Percentiles rank a stretch among this genome's conserved stretches.
phyloP scores from a whole-genome alignment of 2,888 invertebrate genomes.

The Nysson spinosus region DNA sequence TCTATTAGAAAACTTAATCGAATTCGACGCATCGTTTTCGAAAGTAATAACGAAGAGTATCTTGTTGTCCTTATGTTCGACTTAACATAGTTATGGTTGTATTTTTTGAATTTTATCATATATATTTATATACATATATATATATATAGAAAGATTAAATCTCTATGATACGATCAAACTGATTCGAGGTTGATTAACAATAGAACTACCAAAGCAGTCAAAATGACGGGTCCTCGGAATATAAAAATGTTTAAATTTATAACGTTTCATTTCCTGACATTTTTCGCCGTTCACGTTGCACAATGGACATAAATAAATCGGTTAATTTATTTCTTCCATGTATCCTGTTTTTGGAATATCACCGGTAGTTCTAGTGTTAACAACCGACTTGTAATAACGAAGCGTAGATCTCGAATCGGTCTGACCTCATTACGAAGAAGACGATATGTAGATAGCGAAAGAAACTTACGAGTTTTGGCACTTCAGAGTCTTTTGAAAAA shows the following conservation, averaged over 20 bases:
- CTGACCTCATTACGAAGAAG: conserved; percentile 1
- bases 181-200: conserved; percentile 11
- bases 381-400: no score
- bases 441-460: conserved; percentile 22
- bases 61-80: conserved; percentile 57
- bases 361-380: no score
- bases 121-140: conserved; percentile 45
- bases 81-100: conserved; percentile 53
- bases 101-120: conserved; percentile 63
- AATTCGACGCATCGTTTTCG: conserved; percentile 41
- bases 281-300: no score
- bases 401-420: conserved; percentile 7
- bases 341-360: no score
- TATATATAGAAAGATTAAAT: conserved; percentile 34
- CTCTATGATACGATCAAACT: conserved; percentile 13
- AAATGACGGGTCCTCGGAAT: no score
- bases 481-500: conserved; percentile 1
- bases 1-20: no score
- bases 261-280: no score
- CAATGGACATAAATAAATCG: no score
- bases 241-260: no score
- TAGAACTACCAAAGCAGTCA: no score
- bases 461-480: conserved; percentile 11
- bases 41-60: conserved; percentile 52
- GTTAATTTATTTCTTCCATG: no score